These are phyloP conservation scores for Penaeus vannamei DNA, from an alignment of 1,140 invertebrate genomes.

Conservation along the genomic window DNA sequence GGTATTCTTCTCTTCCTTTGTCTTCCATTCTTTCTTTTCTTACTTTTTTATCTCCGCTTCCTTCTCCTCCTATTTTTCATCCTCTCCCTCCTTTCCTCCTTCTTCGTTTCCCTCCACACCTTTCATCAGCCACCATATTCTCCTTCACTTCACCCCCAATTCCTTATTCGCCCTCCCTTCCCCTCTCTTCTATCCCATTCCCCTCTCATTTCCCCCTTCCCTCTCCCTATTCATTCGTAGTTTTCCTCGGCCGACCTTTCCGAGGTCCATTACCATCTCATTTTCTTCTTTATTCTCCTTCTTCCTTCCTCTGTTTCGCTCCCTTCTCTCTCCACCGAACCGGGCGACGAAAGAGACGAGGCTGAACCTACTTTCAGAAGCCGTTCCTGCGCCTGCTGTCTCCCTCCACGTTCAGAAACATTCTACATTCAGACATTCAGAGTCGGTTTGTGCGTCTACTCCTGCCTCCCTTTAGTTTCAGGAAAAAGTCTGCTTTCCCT, in stretches of 20 bases:
- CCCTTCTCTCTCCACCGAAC: background rate
- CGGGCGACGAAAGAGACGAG: background rate
- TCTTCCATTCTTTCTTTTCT: background rate
- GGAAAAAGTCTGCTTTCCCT: too few species aligned
- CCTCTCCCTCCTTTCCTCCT: background rate
- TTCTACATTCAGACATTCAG: too few species aligned
- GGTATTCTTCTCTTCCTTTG: background rate
- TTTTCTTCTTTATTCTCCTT: too few species aligned
- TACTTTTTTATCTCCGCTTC: conserved; percentile 35
- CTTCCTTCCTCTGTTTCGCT: background rate
- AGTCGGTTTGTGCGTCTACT: too few species aligned
- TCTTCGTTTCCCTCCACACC: background rate
- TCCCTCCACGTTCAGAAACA: too few species aligned
- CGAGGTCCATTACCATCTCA: too few species aligned
- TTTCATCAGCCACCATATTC: background rate
- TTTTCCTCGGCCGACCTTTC: too few species aligned
- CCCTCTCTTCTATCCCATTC: background rate
- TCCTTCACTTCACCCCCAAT: background rate
- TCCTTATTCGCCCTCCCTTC: background rate
- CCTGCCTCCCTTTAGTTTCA: too few species aligned
- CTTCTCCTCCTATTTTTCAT: background rate
- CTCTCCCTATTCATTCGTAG: too few species aligned
- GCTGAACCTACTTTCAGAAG: background rate
- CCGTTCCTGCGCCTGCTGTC: too few species aligned
- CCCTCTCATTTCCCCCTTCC: too few species aligned